A percentile compares a stretch with the other conserved stretches of the same genome.
phyloP scores from a whole-genome alignment of 2,888 invertebrate species.

The Polylopha cassiicola region DNA sequence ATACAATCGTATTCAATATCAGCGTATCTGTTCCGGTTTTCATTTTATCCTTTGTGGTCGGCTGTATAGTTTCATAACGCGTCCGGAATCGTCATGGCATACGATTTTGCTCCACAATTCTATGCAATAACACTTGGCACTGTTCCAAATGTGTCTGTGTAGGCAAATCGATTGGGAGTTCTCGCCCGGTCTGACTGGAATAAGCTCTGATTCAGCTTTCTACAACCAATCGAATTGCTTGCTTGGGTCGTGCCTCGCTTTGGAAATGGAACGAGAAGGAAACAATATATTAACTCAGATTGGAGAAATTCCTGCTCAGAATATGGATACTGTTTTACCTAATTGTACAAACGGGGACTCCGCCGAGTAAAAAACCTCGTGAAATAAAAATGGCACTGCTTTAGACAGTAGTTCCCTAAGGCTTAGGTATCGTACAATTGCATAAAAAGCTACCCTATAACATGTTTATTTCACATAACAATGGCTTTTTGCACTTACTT shows the following conservation, averaged over 20 bases:
- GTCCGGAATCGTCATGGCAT: slow-evolving; percentile 36
- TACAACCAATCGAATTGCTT: slow-evolving; percentile 6
- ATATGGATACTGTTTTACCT: slow-evolving; percentile 26
- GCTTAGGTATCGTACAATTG: slow-evolving; percentile 6
- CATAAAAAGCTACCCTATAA: no score
- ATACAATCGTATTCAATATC: slow-evolving; percentile 9
- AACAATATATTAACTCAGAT: neutral
- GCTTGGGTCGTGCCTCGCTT: slow-evolving; percentile 1
- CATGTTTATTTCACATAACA: no score
- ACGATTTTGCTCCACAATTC: slow-evolving; percentile 33
- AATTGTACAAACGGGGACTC: slow-evolving; percentile 26
- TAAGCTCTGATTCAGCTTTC: slow-evolving; percentile 14
- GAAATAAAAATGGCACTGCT: slow-evolving; percentile 2
- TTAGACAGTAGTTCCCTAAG: slow-evolving; percentile 2
- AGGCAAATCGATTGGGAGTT: slow-evolving; percentile 59
- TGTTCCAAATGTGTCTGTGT: slow-evolving; percentile 59
- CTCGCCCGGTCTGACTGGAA: slow-evolving; percentile 11
- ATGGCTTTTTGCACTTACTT: no score
- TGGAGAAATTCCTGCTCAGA: slow-evolving; percentile 1
- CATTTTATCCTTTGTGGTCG: slow-evolving; percentile 21
- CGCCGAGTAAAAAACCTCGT: neutral
- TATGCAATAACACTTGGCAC: slow-evolving; percentile 68
- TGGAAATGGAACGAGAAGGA: slow-evolving; percentile 5
- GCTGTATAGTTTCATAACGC: slow-evolving; percentile 34
- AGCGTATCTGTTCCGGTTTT: slow-evolving; percentile 22